A percentile compares a stretch with the other conserved stretches of the same genome.
phyloP scores from a whole-genome alignment of 2,113 vertebrate species.

The Psephotus haematonotus region DNA sequence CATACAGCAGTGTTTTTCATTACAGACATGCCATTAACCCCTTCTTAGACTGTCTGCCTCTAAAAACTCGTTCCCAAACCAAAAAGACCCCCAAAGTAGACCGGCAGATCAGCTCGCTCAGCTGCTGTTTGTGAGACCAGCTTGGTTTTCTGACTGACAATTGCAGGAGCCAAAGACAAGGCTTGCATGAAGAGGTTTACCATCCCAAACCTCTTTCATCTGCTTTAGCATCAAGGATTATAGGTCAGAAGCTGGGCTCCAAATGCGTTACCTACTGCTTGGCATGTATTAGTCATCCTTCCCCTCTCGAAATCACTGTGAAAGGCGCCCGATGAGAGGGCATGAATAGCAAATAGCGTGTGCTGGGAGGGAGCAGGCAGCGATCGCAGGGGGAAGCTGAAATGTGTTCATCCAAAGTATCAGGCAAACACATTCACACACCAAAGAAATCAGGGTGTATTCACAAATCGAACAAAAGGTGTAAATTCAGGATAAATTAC shows the following conservation, averaged over 20 bases:
- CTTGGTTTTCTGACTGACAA: accelerated
- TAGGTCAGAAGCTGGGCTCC: not conserved
- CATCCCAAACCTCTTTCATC: not conserved
- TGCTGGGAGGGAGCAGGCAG: not conserved
- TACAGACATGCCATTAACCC: not conserved
- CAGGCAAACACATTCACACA: not conserved
- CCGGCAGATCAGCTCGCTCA: not conserved
- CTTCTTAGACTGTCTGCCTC: not conserved
- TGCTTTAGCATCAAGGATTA: not conserved
- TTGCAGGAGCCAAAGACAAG: not conserved
- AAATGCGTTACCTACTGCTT: not conserved
- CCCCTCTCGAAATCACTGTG: not conserved
- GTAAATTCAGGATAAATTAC: slow-evolving; percentile 25
- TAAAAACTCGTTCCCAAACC: not conserved
- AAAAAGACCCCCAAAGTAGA: not conserved
- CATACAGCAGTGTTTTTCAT: not conserved
- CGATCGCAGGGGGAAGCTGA: not conserved
- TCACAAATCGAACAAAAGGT: slow-evolving; percentile 40
- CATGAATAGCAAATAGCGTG: slow-evolving; percentile 24
- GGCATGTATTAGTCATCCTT: slow-evolving; percentile 30
- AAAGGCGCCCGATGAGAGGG: slow-evolving; percentile 4
- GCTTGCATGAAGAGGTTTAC: not conserved
- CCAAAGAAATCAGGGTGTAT: slow-evolving; percentile 46
- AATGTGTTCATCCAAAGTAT: not conserved
- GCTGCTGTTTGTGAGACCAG: not conserved